Evolutionary conservation across 2,113 vertebrate genomes (phyloP).

Genomic region (Vidua chalybeata): DNA sequence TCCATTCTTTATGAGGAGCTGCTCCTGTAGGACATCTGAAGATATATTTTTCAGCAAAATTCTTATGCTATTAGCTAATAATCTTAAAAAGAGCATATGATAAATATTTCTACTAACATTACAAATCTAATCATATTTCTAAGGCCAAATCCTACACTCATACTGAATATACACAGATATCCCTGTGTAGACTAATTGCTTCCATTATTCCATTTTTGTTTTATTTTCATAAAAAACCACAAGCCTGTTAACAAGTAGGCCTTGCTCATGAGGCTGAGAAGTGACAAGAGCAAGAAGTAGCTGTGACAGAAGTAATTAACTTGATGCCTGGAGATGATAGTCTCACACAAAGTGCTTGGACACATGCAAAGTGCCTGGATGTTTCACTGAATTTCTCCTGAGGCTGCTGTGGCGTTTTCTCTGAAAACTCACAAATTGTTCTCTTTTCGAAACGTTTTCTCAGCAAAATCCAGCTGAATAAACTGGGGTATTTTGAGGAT

Average conservation of each 20-base stretch:
- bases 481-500: neutral
- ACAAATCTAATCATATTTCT: neutral
- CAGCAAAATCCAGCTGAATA: neutral
- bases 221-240: neutral
- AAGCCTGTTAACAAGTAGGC: neutral
- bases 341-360: neutral
- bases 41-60: neutral
- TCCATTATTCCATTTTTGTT: neutral
- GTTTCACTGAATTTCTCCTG: neutral
- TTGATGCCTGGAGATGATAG: neutral
- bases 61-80: neutral
- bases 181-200: neutral
- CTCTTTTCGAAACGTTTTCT: neutral
- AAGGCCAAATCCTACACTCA: neutral
- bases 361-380: neutral
- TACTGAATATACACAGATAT: rapidly evolving
- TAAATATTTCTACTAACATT: neutral
- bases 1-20: neutral
- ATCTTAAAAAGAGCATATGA: too few species aligned
- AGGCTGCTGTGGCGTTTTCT: rapidly evolving
- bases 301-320: neutral
- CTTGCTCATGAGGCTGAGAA: neutral
- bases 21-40: neutral
- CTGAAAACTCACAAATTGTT: neutral
- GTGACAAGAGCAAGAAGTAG: neutral